Evolutionary conservation across 1,140 invertebrate genomes (phyloP).

Genomic region (Dendrolimus punctatus): DNA sequence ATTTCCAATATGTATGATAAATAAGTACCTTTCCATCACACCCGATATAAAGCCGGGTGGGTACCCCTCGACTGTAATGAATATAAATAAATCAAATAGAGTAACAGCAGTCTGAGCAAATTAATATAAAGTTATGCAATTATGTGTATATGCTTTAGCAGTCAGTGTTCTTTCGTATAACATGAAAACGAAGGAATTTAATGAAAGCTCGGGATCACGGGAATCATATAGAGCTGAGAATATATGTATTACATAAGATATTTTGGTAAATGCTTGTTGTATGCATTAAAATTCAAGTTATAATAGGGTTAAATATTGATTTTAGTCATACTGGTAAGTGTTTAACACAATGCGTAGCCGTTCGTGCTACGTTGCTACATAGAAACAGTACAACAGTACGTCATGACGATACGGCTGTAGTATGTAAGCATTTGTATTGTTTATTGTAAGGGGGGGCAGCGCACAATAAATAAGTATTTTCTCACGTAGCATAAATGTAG

Average conservation of each 20-base stretch:
- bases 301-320: too few relatives aligned
- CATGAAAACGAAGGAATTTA: slow-evolving; percentile 62
- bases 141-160: slow-evolving; percentile 50
- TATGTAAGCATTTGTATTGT: too few relatives aligned
- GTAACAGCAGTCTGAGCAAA: slow-evolving; percentile 55
- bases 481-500: too few relatives aligned
- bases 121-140: slow-evolving; percentile 67
- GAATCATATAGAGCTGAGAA: slow-evolving; percentile 29
- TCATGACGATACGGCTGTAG: too few relatives aligned
- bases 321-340: too few relatives aligned
- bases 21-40: slow-evolving; percentile 21
- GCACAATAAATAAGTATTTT: too few relatives aligned
- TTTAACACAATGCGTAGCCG: too few relatives aligned
- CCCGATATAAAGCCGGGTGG: slow-evolving; percentile 11
- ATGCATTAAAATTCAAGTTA: too few relatives aligned
- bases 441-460: too few relatives aligned
- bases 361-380: too few relatives aligned
- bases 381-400: too few relatives aligned
- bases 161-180: slow-evolving; percentile 53
- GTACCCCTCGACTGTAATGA: slow-evolving; percentile 37
- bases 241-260: background rate
- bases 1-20: slow-evolving; percentile 32
- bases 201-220: slow-evolving; percentile 47
- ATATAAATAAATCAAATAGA: slow-evolving; percentile 56
- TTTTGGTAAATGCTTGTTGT: too few relatives aligned